Evolutionary conservation across 2,888 invertebrate species (phyloP).

Genomic region (Lomographa bimaculata): DNA sequence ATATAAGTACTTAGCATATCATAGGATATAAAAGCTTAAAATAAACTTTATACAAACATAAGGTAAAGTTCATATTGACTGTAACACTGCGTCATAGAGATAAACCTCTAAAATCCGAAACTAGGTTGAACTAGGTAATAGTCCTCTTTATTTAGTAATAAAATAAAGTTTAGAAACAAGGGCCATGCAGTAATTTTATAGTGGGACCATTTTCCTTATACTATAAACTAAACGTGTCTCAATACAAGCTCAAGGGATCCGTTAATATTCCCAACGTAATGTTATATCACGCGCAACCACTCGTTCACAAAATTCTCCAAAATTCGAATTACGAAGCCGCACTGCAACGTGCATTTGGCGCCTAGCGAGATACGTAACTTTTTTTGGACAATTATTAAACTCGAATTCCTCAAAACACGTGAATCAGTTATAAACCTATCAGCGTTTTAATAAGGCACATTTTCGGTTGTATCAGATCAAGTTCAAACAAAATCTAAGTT

Average conservation of each 20-base stretch:
- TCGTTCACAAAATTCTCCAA: constrained; percentile 56
- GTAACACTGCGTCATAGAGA: too few relatives aligned
- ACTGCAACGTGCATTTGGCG: constrained; percentile 77
- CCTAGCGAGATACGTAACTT: constrained; percentile 71
- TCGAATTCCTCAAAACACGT: constrained; percentile 56
- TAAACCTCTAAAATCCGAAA: too few relatives aligned
- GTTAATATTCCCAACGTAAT: constrained; percentile 31
- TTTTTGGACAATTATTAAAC: constrained; percentile 73
- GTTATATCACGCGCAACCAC: constrained; percentile 40
- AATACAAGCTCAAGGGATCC: constrained; percentile 22
- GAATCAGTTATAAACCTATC: too few relatives aligned
- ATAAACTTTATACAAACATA: too few relatives aligned
- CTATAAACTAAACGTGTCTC: constrained; percentile 6
- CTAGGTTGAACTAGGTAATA: too few relatives aligned
- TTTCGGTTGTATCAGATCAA: constrained; percentile 32
- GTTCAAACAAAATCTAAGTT: constrained; percentile 69
- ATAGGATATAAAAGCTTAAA: too few relatives aligned
- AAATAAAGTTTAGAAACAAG: too few relatives aligned
- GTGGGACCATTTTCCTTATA: too few relatives aligned
- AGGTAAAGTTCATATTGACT: too few relatives aligned
- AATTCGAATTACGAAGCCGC: constrained; percentile 49
- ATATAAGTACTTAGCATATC: too few relatives aligned
- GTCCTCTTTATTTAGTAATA: too few relatives aligned
- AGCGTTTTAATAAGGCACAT: constrained; percentile 40
- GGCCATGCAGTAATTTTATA: too few relatives aligned